Conservation (phyloP, 2,797 vertebrate genomes). For the Austrolebias charrua region DNA sequence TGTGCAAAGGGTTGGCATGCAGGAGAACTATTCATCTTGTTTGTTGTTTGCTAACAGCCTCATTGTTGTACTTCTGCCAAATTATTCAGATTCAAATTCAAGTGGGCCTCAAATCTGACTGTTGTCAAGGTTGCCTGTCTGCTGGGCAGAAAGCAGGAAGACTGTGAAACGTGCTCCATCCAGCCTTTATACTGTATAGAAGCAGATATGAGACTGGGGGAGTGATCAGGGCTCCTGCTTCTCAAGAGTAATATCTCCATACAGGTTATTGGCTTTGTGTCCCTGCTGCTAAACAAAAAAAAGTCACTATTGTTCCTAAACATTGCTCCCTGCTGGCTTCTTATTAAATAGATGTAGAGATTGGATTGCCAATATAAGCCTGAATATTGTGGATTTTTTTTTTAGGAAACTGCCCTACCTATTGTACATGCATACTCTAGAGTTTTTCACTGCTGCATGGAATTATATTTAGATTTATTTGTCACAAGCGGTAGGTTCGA, state of each 20-base stretch:
- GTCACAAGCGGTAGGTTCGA: too few species aligned
- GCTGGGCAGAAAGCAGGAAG: conserved; percentile 34
- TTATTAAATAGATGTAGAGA: conserved; percentile 73
- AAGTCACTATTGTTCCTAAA: conserved; percentile 57
- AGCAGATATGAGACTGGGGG: conserved; percentile 45
- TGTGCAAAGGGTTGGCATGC: conserved; percentile 62
- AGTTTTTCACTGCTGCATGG: too few species aligned
- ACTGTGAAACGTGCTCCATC: conserved; percentile 43
- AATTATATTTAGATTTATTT: too few species aligned
- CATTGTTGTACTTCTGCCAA: conserved; percentile 50
- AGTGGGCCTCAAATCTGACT: conserved; percentile 48
- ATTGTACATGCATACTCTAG: conserved; percentile 4
- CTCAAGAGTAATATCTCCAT: conserved; percentile 68
- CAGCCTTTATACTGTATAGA: conserved; percentile 41
- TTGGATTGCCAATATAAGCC: conserved; percentile 52
- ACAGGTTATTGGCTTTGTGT: conserved; percentile 78
- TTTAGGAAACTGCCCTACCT: conserved; percentile 21
- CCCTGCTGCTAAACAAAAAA: conserved; percentile 40
- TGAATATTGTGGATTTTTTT: conserved; percentile 39
- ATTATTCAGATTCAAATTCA: conserved; percentile 54
- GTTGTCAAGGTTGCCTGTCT: conserved; percentile 50
- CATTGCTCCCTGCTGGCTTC: conserved; percentile 32
- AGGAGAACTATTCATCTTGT: conserved; percentile 55
- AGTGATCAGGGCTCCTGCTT: conserved; percentile 58
- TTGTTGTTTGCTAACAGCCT: conserved; percentile 53